A percentile compares a stretch with the other conserved stretches of the same genome.
These are phyloP conservation scores for Nasonia longicornis DNA, from an alignment of 1,140 invertebrate genomes.

Conservation along the genomic window DNA sequence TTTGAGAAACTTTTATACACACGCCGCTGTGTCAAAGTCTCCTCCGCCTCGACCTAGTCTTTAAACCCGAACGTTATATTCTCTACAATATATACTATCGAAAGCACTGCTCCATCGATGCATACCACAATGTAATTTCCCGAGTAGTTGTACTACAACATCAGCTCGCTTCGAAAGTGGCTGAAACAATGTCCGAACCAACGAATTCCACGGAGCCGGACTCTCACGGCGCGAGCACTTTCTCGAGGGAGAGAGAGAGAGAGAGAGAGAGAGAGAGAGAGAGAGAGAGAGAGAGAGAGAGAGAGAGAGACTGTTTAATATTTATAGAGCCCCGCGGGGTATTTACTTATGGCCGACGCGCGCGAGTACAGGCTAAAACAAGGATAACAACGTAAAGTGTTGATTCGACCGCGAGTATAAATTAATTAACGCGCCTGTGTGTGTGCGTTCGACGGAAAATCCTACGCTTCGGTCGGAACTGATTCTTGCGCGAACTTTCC, in stretches of 20 bases:
- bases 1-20: constrained; percentile 3
- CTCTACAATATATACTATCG: no score
- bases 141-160: neutral
- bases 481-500: neutral
- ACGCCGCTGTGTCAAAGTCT: neutral
- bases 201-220: neutral
- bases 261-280: neutral
- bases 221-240: neutral
- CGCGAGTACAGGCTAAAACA: neutral
- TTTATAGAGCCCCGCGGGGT: constrained; percentile 18
- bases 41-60: no score
- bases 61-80: no score
- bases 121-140: neutral
- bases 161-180: constrained; percentile 10
- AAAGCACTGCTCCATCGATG: no score
- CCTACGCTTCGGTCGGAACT: no score
- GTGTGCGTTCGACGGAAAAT: neutral
- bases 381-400: neutral
- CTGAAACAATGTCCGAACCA: constrained; percentile 14
- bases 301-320: constrained; percentile 24
- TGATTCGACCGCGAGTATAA: neutral
- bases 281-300: neutral
- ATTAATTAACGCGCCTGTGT: neutral
- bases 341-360: constrained; percentile 11
- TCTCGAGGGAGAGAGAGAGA: neutral